Conservation (phyloP, 2,888 invertebrate species). For the Drosophila anomalipes region DNA sequence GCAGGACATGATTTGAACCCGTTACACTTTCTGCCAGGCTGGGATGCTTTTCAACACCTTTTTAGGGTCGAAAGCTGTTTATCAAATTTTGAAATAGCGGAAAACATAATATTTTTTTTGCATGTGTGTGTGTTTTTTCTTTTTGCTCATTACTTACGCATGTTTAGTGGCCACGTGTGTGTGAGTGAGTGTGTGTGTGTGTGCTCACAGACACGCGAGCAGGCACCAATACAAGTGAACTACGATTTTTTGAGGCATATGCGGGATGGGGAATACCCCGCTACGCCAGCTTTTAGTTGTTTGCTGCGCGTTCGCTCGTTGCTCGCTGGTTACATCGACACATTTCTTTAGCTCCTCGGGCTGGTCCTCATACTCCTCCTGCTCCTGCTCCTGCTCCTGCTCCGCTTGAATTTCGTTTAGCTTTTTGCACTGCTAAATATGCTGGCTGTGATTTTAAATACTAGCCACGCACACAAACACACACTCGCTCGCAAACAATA, state of each 20-base stretch:
- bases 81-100: conserved; percentile 42
- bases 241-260: conserved; percentile 47
- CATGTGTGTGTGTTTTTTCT: conserved; percentile 3
- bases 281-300: conserved; percentile 27
- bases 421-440: conserved; percentile 13
- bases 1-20: conserved; percentile 16
- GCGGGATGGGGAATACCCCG: conserved; percentile 27
- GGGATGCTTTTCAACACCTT: conserved; percentile 26
- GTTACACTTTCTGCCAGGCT: conserved; percentile 17
- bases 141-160: conserved; percentile 50
- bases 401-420: conserved; percentile 2
- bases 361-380: not conserved
- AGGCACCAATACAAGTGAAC: conserved; percentile 52
- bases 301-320: conserved; percentile 33
- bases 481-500: conserved; percentile 8
- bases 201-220: conserved; percentile 45
- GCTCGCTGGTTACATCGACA: conserved; percentile 50
- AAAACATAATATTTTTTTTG: conserved; percentile 24
- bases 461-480: conserved; percentile 13
- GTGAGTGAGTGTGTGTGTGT: conserved; percentile 16
- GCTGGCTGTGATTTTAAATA: conserved; percentile 37
- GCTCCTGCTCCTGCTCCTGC: not conserved
- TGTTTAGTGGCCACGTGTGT: conserved; percentile 28
- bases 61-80: conserved; percentile 31
- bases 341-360: conserved; percentile 32